These are phyloP conservation scores for Holacanthella duospinosa DNA, from an alignment of 2,888 invertebrate genomes.

Conservation along the genomic window DNA sequence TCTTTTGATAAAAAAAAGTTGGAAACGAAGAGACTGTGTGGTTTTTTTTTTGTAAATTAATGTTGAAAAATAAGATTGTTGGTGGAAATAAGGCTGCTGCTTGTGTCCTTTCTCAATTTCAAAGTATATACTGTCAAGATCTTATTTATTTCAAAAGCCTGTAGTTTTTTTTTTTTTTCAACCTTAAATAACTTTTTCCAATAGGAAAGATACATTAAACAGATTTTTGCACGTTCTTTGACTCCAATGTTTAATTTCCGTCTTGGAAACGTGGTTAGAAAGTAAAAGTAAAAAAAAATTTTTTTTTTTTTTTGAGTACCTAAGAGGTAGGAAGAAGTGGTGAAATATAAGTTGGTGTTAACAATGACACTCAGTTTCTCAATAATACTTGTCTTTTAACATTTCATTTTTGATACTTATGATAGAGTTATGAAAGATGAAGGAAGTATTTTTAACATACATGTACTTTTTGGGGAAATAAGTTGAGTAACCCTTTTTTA, in stretches of 20 bases:
- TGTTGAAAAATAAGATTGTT: too few species aligned
- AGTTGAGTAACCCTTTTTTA: too few species aligned
- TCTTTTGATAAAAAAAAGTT: too few species aligned
- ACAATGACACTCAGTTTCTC: neutral
- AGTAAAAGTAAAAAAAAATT: slow-evolving; percentile 13
- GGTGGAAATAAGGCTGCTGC: neutral
- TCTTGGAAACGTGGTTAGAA: slow-evolving; percentile 24
- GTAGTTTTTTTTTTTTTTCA: neutral
- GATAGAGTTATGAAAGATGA: neutral
- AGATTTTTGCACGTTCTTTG: slow-evolving; percentile 18
- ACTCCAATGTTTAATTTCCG: slow-evolving; percentile 32
- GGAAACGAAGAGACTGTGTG: too few species aligned
- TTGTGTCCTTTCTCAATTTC: neutral
- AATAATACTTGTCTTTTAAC: neutral
- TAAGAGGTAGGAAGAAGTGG: neutral
- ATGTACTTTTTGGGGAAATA: too few species aligned
- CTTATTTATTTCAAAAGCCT: neutral
- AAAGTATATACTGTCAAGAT: neutral
- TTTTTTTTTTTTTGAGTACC: neutral
- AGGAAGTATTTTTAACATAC: too few species aligned
- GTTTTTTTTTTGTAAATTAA: too few species aligned
- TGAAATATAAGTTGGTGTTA: too few species aligned
- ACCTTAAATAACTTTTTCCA: neutral
- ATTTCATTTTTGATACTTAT: neutral
- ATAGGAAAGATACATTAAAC: neutral